These are phyloP conservation scores for Diogma glabrata DNA, from an alignment of 2,888 invertebrate species.

Conservation along the genomic window DNA sequence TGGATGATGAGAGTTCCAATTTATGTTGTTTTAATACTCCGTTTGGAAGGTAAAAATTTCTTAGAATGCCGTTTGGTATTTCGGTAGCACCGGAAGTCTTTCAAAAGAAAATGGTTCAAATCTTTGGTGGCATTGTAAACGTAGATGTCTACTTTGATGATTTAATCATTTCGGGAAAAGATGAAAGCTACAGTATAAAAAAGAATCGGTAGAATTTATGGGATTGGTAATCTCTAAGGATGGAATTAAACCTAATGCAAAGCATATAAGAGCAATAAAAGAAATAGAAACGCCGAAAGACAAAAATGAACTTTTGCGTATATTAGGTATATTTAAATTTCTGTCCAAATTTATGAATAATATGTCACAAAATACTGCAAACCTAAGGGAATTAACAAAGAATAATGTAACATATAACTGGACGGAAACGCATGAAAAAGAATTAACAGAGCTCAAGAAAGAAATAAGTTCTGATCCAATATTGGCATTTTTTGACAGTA, in stretches of 20 bases:
- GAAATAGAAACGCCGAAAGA: too few relatives aligned
- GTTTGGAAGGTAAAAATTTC: constrained; percentile 15
- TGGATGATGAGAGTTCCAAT: constrained; percentile 14
- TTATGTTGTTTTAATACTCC: constrained; percentile 21
- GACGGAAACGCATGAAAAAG: too few relatives aligned
- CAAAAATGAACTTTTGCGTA: too few relatives aligned
- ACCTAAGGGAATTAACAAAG: not conserved
- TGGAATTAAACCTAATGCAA: not conserved
- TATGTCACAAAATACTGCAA: too few relatives aligned
- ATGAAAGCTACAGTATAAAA: not conserved
- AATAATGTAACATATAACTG: not conserved
- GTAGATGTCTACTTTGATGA: constrained; percentile 23
- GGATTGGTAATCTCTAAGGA: not conserved
- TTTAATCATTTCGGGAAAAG: not conserved
- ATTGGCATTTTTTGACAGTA: not conserved
- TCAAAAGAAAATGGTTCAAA: constrained; percentile 13
- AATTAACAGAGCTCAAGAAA: not conserved
- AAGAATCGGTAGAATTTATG: not conserved
- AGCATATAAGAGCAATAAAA: too few relatives aligned
- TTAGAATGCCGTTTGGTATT: constrained; percentile 15
- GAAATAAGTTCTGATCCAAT: not conserved
- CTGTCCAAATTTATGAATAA: too few relatives aligned
- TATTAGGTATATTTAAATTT: too few relatives aligned
- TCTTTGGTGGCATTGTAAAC: constrained; percentile 14
- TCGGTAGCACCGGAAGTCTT: constrained; percentile 15